Conservation (phyloP, 2,113 vertebrate species). For the Seriola quinqueradiata region DNA sequence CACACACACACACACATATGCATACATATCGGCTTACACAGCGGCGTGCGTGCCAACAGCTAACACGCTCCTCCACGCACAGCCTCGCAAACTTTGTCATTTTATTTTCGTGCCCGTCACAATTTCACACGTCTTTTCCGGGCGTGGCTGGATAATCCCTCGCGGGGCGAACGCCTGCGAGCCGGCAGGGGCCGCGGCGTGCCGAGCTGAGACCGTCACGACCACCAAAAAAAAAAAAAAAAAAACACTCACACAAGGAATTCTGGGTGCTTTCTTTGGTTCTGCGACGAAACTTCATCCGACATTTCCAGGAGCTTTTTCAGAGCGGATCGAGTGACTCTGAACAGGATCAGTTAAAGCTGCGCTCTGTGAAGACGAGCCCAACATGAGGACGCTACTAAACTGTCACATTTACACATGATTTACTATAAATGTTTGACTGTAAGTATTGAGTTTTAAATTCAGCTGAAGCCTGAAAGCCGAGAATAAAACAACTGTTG, state of each 20-base stretch:
- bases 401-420: not conserved
- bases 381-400: not conserved
- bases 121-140: conserved; percentile 85
- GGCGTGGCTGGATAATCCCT: conserved; percentile 79
- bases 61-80: conserved; percentile 72
- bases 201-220: conserved; percentile 59
- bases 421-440: not conserved
- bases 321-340: conserved; percentile 3
- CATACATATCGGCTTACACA: conserved; percentile 72
- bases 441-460: not conserved
- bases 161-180: conserved; percentile 57
- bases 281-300: conserved; percentile 16
- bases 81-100: conserved; percentile 72
- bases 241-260: conserved; percentile 2
- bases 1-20: conserved; percentile 44
- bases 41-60: conserved; percentile 70
- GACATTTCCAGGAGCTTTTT: conserved; percentile 35
- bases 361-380: not conserved
- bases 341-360: not conserved
- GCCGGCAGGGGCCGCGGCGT: conserved; percentile 49
- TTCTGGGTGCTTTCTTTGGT: conserved; percentile 31
- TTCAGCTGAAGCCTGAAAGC: too few species aligned
- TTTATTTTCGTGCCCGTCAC: conserved; percentile 82
- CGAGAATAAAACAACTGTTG: too few species aligned
- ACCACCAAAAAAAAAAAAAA: conserved; percentile 17